Conservation (phyloP, 2,113 vertebrate genomes). For the Myotis davidii region DNA sequence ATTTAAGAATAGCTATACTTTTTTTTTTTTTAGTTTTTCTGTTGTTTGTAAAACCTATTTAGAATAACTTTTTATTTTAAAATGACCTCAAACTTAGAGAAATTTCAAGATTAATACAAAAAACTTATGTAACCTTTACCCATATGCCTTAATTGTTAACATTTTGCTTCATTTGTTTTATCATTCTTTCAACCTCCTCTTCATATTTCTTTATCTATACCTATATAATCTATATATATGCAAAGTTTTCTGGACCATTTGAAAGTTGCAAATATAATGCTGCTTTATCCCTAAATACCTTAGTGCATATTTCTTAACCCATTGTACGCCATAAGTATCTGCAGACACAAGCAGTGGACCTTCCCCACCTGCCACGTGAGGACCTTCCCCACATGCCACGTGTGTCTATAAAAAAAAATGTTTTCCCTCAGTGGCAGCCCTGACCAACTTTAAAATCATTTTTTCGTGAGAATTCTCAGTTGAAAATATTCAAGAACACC, state of each 20-base stretch:
- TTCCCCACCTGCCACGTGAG: too few species aligned
- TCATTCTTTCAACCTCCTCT: neutral
- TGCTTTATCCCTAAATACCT: neutral
- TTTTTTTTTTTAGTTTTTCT: neutral
- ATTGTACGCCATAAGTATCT: too few species aligned
- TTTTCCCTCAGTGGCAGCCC: too few species aligned
- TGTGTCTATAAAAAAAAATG: too few species aligned
- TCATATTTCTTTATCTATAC: neutral
- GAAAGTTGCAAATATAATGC: neutral
- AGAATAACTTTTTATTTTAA: constrained; percentile 1
- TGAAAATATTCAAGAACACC: too few species aligned
- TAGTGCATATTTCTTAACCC: neutral
- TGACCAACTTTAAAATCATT: too few species aligned
- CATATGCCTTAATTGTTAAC: neutral
- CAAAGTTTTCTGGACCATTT: neutral
- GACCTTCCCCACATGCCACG: too few species aligned
- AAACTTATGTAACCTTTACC: neutral
- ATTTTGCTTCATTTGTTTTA: constrained; percentile 19
- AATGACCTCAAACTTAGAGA: constrained; percentile 20
- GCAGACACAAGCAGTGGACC: too few species aligned
- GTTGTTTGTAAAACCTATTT: neutral
- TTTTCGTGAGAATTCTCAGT: too few species aligned
- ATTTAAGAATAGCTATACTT: neutral
- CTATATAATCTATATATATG: neutral
- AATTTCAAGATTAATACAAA: neutral